Evolutionary conservation across 2,113 vertebrate species (phyloP).

Genomic region (Oreotrochilus melanogaster): DNA sequence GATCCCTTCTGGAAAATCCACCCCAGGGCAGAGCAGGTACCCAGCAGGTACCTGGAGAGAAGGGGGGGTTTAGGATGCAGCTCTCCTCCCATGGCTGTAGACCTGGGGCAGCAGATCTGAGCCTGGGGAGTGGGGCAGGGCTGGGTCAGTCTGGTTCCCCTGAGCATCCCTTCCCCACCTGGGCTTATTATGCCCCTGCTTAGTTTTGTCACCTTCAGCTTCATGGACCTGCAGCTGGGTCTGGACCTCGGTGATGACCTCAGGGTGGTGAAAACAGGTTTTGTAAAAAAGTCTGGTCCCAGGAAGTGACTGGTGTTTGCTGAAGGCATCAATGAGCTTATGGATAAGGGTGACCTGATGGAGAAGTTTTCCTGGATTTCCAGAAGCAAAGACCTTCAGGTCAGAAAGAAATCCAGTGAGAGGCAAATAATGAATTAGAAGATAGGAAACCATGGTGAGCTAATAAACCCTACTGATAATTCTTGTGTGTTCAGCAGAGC

Average conservation of each 20-base stretch:
- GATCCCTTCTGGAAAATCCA: background rate
- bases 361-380: background rate
- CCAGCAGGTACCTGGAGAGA: rapidly evolving
- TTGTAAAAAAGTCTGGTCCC: background rate
- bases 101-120: background rate
- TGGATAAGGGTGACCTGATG: background rate
- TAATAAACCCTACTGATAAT: background rate
- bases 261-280: background rate
- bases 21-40: background rate
- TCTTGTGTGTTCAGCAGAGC: rapidly evolving
- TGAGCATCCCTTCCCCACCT: background rate
- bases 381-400: background rate
- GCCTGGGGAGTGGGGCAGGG: rapidly evolving
- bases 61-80: background rate
- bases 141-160: background rate
- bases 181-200: background rate
- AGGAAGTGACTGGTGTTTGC: rapidly evolving
- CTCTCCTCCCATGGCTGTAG: background rate
- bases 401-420: background rate
- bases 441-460: background rate
- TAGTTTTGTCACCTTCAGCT: background rate
- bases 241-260: background rate
- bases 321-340: background rate
- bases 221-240: background rate
- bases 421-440: background rate